These are phyloP conservation scores for Micromys minutus DNA, from an alignment of 2,113 vertebrate genomes.

Conservation along the genomic window DNA sequence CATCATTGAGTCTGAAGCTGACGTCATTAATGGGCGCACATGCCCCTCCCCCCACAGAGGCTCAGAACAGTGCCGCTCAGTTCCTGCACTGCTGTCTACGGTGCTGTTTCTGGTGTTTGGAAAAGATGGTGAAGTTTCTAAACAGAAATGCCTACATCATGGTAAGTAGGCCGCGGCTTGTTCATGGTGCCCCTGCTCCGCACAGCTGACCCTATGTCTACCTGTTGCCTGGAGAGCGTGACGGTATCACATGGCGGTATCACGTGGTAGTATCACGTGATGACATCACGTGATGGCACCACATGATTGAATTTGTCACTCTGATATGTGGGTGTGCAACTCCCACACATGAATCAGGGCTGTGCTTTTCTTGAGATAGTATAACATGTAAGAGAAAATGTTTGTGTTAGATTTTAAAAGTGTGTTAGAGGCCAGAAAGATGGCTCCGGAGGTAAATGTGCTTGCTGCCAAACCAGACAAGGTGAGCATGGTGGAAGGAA, in stretches of 20 bases:
- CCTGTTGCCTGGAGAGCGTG: background rate
- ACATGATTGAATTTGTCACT: background rate
- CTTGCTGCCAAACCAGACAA: background rate
- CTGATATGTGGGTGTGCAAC: background rate
- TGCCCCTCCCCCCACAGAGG: constrained; percentile 83
- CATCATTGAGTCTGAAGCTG: background rate
- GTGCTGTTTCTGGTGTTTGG: constrained; percentile 99
- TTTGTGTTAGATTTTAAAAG: constrained; percentile 8
- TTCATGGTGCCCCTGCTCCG: background rate
- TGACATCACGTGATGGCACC: too few relatives aligned
- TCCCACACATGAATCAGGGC: background rate
- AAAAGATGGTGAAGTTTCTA: constrained; percentile 95
- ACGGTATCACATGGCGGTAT: too few relatives aligned
- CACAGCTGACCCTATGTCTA: background rate
- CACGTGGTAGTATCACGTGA: too few relatives aligned
- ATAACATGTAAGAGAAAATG: background rate
- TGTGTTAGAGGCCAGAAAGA: background rate
- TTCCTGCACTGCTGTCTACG: constrained; percentile 94
- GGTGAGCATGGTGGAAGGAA: background rate
- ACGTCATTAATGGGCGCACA: constrained; percentile 23
- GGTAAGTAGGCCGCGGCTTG: constrained; percentile 86
- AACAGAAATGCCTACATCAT: constrained; percentile 99
- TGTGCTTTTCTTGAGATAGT: background rate
- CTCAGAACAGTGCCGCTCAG: constrained; percentile 88
- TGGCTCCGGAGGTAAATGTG: background rate